A percentile compares a stretch with the other conserved stretches of the same genome.
Conservation (phyloP, 2,113 vertebrate genomes). For the Pygathrix nemaeus region DNA sequence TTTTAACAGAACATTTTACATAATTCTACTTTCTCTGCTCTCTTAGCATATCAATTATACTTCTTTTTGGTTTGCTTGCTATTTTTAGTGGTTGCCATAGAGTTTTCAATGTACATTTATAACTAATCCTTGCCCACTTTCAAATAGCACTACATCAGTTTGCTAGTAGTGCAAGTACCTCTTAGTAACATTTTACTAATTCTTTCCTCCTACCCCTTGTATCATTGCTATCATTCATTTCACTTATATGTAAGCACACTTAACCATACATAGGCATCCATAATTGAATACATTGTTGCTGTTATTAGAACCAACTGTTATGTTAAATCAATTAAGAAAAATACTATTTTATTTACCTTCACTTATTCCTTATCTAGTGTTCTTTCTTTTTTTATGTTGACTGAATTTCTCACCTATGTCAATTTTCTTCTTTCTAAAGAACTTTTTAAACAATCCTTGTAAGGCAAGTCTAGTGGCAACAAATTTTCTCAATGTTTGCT, state of each 20-base stretch:
- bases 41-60: background rate
- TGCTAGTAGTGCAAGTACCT: background rate
- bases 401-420: background rate
- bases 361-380: background rate
- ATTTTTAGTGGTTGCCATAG: no score
- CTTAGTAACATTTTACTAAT: background rate
- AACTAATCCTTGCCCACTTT: no score
- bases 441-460: background rate
- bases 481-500: background rate
- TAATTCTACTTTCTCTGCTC: background rate
- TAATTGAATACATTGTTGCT: background rate
- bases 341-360: background rate
- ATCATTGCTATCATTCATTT: background rate
- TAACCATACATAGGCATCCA: background rate
- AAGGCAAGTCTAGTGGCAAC: background rate
- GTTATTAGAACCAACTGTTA: background rate
- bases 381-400: background rate
- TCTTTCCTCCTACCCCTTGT: background rate
- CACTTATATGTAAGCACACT: background rate
- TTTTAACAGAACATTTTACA: background rate
- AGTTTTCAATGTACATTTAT: no score
- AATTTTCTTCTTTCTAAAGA: background rate
- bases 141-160: no score
- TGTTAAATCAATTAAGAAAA: background rate
- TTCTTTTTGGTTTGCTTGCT: background rate